phyloP scores from a whole-genome alignment of 2,797 vertebrate genomes.

The Remorina albescens region DNA sequence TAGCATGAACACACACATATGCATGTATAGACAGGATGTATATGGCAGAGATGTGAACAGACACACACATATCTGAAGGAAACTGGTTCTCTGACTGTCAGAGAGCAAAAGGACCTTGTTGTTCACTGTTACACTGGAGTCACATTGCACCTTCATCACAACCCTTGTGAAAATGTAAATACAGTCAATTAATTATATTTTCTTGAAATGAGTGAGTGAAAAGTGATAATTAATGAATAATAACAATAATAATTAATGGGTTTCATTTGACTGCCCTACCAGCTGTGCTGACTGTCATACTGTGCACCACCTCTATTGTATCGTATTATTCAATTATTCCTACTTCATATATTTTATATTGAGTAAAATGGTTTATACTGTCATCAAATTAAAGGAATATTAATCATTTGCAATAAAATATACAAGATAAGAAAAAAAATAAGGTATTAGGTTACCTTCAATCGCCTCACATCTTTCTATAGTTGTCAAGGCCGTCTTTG shows the following conservation, averaged over 20 bases:
- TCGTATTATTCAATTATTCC: constrained; percentile 48
- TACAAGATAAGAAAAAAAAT: background rate
- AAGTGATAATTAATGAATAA: constrained; percentile 61
- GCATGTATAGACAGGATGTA: background rate
- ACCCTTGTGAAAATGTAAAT: constrained; percentile 35
- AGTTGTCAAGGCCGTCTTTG: no score
- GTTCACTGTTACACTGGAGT: constrained; percentile 33
- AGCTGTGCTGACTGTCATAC: constrained; percentile 56
- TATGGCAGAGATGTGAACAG: background rate
- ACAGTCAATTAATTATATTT: constrained; percentile 38
- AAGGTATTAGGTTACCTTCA: constrained; percentile 11
- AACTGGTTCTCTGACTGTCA: constrained; percentile 37
- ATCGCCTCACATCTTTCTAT: background rate
- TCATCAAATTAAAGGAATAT: constrained; percentile 1
- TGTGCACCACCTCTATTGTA: constrained; percentile 28
- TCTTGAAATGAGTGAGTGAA: constrained; percentile 36
- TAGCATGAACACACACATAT: constrained; percentile 10
- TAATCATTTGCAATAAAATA: constrained; percentile 17
- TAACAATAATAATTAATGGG: constrained; percentile 37
- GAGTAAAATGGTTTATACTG: background rate
- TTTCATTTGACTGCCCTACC: constrained; percentile 54
- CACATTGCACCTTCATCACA: constrained; percentile 39
- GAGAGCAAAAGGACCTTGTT: constrained; percentile 28
- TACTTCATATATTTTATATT: constrained; percentile 8
- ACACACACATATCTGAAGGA: constrained; percentile 37